Base-by-base conservation (phyloP, 1,140 invertebrate genomes). In the Drosophila biarmipes region DNA sequence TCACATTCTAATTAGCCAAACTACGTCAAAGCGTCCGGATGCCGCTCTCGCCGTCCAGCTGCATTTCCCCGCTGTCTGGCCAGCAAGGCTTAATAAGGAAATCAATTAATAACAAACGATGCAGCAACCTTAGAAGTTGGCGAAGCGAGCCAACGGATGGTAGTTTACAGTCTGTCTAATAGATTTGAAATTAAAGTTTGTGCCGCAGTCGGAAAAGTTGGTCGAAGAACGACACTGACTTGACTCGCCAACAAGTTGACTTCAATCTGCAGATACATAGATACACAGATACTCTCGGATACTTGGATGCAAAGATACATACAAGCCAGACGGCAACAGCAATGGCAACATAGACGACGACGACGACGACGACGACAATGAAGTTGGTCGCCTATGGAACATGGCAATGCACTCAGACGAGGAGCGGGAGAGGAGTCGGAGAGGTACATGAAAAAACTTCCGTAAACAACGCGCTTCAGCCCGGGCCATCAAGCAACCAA, bases 31-130 rank as follows among this genome's bases (percentile, higher is more conserved):
- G 62, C 56, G 64, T 42, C 35, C 59, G 72, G 34, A 56, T 45
- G 62, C 45, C 35, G 17, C 37, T 40, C 27, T 61, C 27, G 5
- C 59, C 6, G 4, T 15, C 10, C 15, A 10, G 5, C 14, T 40
- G 35, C 31, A 27, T 5, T 17, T 19, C 12, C 43, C 31, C 24
- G 43, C 62, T 57, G 54, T 58, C 57, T 37, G 53, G 24, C 49
- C 42, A 24, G 56, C 52, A 53, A 57, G 68, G 67, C 80, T 84
- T 89, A 89, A 90, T 89, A 89, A 89, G 84, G 84, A 89, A 89
- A 89, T 89, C 84, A 89, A 89, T 89, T 89, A 89, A 89, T 90
- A 89, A 69, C 79, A 73, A 89, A 72, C 84, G 74, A 87, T 75
- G 78, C 82, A 87, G 51, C 69, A 68, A 78, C 54, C 43, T 55